These are phyloP conservation scores for Lophotriccus pileatus DNA, from an alignment of 2,797 vertebrate genomes.

Conservation along the genomic window DNA sequence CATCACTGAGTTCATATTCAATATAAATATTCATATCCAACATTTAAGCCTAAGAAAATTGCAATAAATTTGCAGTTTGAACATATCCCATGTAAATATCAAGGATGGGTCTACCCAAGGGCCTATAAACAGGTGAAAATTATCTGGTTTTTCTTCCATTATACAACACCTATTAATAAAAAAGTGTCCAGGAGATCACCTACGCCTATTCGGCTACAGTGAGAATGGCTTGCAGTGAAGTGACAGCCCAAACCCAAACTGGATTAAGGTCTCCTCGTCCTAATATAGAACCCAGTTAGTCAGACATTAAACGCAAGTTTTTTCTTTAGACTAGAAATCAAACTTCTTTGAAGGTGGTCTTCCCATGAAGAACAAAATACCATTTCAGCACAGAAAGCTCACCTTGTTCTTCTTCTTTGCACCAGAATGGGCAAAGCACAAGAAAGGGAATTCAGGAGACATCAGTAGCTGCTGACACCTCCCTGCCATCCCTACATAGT, in stretches of 20 bases:
- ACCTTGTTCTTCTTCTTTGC: neutral
- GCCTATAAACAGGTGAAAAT: neutral
- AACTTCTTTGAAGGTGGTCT: neutral
- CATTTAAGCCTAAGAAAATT: neutral
- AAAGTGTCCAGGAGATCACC: neutral
- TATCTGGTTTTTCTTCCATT: neutral
- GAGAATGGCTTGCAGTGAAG: neutral
- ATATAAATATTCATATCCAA: neutral
- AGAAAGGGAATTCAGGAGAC: neutral
- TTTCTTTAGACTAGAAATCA: neutral
- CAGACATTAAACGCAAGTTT: neutral
- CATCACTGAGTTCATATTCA: neutral
- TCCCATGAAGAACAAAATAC: neutral
- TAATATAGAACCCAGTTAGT: neutral
- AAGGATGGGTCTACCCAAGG: neutral
- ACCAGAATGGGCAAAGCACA: neutral
- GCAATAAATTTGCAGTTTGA: neutral
- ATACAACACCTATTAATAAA: neutral
- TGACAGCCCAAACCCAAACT: neutral
- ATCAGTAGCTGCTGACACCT: neutral
- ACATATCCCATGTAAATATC: neutral
- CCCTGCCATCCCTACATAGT: neutral
- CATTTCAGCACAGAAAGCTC: neutral
- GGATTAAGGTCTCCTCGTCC: neutral
- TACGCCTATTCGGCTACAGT: neutral